Percentiles rank a stretch among this genome's conserved stretches.
These are phyloP conservation scores for Adrianichthys oophorus DNA, from an alignment of 2,797 vertebrate genomes.

Conservation along the genomic window DNA sequence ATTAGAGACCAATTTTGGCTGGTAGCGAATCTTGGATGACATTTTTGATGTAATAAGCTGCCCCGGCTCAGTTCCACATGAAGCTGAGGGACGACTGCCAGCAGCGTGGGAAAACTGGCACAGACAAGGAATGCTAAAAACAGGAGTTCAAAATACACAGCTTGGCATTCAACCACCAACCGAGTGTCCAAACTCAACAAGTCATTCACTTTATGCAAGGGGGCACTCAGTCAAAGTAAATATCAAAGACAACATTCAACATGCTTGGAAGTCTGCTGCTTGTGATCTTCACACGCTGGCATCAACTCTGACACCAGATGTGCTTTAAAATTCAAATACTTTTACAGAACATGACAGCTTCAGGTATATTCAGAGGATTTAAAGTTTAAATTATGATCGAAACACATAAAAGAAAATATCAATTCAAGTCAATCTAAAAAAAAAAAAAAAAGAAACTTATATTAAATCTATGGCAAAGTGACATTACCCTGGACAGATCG, in stretches of 20 bases:
- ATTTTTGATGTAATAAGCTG: constrained; percentile 41
- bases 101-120: constrained; percentile 38
- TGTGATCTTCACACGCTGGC: too few relatives aligned
- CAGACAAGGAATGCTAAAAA: constrained; percentile 9
- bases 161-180: constrained; percentile 19
- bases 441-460: too few relatives aligned
- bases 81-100: constrained; percentile 44
- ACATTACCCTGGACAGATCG: too few relatives aligned
- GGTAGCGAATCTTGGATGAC: constrained; percentile 52
- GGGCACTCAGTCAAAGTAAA: not conserved
- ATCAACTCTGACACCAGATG: too few relatives aligned
- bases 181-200: constrained; percentile 18
- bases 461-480: too few relatives aligned
- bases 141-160: constrained; percentile 19
- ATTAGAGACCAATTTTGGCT: constrained; percentile 52
- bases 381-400: too few relatives aligned
- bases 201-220: not conserved
- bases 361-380: too few relatives aligned
- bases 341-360: too few relatives aligned
- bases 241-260: not conserved
- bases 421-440: too few relatives aligned
- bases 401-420: too few relatives aligned
- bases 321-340: too few relatives aligned
- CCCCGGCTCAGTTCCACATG: constrained; percentile 49
- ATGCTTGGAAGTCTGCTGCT: too few relatives aligned